Evolutionary conservation across 2,797 vertebrate species (phyloP).

Genomic region (Paguma larvata): DNA sequence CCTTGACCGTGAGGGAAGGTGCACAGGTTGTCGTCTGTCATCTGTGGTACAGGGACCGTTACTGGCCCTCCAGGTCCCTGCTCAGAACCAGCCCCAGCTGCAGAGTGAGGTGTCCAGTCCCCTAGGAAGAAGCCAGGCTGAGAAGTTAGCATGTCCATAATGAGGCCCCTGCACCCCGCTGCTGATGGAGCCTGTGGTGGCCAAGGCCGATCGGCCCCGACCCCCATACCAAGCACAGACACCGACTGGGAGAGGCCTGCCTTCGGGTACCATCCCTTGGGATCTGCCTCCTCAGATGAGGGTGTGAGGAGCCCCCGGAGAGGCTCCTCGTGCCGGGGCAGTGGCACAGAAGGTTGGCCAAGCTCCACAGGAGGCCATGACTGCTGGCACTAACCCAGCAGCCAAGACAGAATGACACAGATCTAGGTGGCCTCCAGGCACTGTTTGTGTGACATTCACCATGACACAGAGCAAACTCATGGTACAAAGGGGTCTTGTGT

Average conservation of each 20-base stretch:
- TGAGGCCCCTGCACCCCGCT: background rate
- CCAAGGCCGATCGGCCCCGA: background rate
- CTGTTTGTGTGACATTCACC: background rate
- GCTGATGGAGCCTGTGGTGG: accelerated
- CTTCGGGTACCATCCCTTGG: accelerated
- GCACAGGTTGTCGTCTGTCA: too few relatives aligned
- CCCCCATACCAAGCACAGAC: accelerated
- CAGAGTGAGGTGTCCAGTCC: accelerated
- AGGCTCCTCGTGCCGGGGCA: accelerated
- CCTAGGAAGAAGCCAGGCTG: background rate
- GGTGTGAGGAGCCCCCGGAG: accelerated
- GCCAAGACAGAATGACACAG: accelerated
- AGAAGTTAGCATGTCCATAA: accelerated
- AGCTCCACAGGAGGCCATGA: accelerated
- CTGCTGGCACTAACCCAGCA: background rate
- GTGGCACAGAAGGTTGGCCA: accelerated
- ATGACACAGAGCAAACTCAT: accelerated
- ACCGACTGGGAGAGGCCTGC: accelerated
- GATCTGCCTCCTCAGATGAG: background rate
- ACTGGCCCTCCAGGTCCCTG: background rate
- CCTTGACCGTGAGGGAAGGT: background rate
- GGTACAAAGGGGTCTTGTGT: conserved; percentile 17
- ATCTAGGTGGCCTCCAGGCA: background rate
- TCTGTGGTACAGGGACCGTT: too few relatives aligned
- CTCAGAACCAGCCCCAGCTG: too few relatives aligned